A percentile compares a stretch with the other conserved stretches of the same genome.
These are phyloP conservation scores for Bergia sp. DNA, from an alignment of 92 coral and sea anemone species.

Conservation along the genomic window DNA sequence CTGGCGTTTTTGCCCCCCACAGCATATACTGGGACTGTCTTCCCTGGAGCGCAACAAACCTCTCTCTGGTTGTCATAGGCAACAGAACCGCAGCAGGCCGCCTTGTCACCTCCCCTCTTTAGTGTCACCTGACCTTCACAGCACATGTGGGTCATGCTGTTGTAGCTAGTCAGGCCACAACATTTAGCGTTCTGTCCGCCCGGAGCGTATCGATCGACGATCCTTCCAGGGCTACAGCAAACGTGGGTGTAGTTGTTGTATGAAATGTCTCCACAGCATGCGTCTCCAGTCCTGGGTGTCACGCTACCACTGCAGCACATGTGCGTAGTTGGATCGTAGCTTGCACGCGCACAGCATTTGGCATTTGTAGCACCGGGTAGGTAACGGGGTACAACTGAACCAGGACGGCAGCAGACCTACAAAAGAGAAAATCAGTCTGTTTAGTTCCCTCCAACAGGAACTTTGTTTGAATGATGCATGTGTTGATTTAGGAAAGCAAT, in stretches of 20 bases:
- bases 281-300: conserved; percentile 30
- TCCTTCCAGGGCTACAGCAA: conserved; percentile 30
- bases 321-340: conserved; percentile 39
- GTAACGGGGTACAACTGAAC: conserved; percentile 15
- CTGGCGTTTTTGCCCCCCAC: conserved; percentile 39
- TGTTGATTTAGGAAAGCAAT: background rate
- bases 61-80: conserved; percentile 36
- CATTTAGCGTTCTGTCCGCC: conserved; percentile 43
- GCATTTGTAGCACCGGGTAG: conserved; percentile 36
- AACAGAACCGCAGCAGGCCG: conserved; percentile 47
- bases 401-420: conserved; percentile 45
- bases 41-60: conserved; percentile 45
- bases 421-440: background rate
- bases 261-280: conserved; percentile 46
- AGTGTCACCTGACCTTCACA: conserved; percentile 7
- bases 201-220: conserved; percentile 31
- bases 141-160: conserved; percentile 42
- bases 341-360: conserved; percentile 33
- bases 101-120: conserved; percentile 38
- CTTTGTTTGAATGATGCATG: background rate
- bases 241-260: conserved; percentile 47
- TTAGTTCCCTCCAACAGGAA: background rate
- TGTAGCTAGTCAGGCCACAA: conserved; percentile 41
- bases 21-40: conserved; percentile 12
- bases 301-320: conserved; percentile 49